Percentiles rank a stretch among this genome's conserved stretches.
Evolutionary conservation across 1,140 invertebrate genomes (phyloP).

Genomic region (Rhizoglyphus robini): DNA sequence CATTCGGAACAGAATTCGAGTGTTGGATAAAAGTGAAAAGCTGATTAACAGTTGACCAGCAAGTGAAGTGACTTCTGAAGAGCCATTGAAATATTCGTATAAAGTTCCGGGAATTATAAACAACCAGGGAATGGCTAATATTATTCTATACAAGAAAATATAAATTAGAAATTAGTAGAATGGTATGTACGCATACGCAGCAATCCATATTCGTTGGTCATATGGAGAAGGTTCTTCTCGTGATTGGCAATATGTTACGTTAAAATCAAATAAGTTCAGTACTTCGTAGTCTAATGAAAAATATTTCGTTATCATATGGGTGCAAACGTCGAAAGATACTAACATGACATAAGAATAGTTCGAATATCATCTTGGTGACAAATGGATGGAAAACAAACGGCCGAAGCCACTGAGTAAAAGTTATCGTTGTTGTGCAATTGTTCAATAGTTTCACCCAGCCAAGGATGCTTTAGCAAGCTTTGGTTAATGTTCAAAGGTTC

Average conservation of each 20-base stretch:
- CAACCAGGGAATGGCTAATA: neutral
- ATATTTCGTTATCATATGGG: neutral
- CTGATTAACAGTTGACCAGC: neutral
- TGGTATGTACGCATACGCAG: neutral
- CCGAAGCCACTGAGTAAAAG: conserved; percentile 1
- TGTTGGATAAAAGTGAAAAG: conserved; percentile 1
- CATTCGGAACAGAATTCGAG: neutral
- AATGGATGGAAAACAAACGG: conserved; percentile 19
- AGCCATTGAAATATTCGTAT: neutral
- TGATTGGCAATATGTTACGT: conserved; percentile 9
- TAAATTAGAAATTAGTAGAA: neutral
- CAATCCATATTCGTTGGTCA: neutral
- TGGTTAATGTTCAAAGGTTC: neutral
- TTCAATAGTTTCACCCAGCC: neutral
- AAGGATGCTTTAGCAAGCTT: neutral
- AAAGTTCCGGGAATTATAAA: neutral
- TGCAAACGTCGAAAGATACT: neutral
- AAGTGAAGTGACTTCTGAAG: neutral
- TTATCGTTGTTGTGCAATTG: conserved; percentile 13
- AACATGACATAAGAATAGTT: neutral
- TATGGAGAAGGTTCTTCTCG: neutral
- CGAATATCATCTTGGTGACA: conserved; percentile 6
- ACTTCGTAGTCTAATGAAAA: neutral
- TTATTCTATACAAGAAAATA: neutral
- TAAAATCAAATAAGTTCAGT: neutral